phyloP scores from a whole-genome alignment of 2,888 invertebrate genomes.

The Hemaris fuciformis region DNA sequence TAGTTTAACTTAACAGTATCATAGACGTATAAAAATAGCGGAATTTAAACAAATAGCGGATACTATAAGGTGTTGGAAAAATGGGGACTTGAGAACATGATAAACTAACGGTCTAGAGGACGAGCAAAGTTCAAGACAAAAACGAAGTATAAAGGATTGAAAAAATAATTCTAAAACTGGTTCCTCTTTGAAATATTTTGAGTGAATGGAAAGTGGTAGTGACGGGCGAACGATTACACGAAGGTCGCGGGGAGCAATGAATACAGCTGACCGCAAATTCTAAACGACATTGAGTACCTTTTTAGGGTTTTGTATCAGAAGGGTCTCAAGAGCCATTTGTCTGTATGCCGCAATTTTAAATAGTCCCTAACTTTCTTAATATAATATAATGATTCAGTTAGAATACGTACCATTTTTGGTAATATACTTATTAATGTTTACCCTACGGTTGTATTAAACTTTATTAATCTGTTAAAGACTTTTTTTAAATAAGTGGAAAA shows the following conservation, averaged over 20 bases:
- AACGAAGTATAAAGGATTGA: background rate
- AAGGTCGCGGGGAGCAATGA: too few species aligned
- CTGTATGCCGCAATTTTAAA: too few species aligned
- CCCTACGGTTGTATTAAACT: too few species aligned
- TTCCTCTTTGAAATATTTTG: background rate
- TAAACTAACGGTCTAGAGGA: background rate
- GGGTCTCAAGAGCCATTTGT: too few species aligned
- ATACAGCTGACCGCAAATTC: background rate
- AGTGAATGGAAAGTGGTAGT: background rate
- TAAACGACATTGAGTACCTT: background rate
- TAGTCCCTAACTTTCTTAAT: too few species aligned
- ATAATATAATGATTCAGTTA: too few species aligned
- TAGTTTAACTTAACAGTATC: constrained; percentile 7
- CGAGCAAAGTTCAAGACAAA: background rate
- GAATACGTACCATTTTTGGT: too few species aligned
- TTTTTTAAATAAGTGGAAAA: too few species aligned
- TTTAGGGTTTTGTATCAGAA: too few species aligned
- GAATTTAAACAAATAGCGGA: background rate
- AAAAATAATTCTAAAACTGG: background rate
- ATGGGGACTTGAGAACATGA: background rate
- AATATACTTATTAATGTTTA: too few species aligned
- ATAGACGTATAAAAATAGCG: background rate
- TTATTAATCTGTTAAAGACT: too few species aligned
- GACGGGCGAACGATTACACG: too few species aligned
- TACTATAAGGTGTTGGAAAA: constrained; percentile 1